Evolutionary conservation across 2,888 invertebrate genomes (phyloP).

Genomic region (Automeris io): DNA sequence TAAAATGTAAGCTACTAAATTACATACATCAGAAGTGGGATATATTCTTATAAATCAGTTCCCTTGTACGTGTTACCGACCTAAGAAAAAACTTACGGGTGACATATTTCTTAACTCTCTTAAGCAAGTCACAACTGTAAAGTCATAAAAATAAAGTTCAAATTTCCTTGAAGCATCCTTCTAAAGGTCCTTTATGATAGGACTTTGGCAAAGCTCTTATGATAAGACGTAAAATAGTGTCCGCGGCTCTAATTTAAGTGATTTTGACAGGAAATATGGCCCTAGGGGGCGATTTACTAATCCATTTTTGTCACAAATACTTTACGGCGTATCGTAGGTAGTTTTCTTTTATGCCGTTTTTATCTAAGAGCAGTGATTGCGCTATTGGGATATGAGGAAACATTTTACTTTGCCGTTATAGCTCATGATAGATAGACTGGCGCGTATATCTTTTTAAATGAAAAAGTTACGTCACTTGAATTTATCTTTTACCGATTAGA

Average conservation of each 20-base stretch:
- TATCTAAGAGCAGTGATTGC: constrained; percentile 1
- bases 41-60: constrained; percentile 53
- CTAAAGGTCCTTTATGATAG: constrained; percentile 7
- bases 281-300: constrained; percentile 31
- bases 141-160: neutral
- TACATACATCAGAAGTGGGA: constrained; percentile 8
- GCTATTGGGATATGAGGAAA: neutral
- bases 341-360: constrained; percentile 1
- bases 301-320: constrained; percentile 30
- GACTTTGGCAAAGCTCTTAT: constrained; percentile 19
- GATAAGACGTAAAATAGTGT: constrained; percentile 54
- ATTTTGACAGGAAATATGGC: constrained; percentile 43
- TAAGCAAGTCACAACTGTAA: constrained; percentile 10
- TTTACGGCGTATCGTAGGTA: constrained; percentile 16
- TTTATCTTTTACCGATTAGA: no score
- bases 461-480: no score
- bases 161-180: constrained; percentile 8
- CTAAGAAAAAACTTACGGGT: constrained; percentile 5
- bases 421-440: no score
- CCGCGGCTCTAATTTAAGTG: constrained; percentile 48
- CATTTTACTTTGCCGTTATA: constrained; percentile 1
- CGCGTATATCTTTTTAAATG: no score
- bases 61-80: constrained; percentile 7
- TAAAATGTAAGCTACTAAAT: constrained; percentile 2
- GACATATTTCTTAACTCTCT: constrained; percentile 2